Percentiles rank a stretch among this genome's conserved stretches.
phyloP scores from a whole-genome alignment of 1,140 invertebrate genomes.

The Drosophila guanche region DNA sequence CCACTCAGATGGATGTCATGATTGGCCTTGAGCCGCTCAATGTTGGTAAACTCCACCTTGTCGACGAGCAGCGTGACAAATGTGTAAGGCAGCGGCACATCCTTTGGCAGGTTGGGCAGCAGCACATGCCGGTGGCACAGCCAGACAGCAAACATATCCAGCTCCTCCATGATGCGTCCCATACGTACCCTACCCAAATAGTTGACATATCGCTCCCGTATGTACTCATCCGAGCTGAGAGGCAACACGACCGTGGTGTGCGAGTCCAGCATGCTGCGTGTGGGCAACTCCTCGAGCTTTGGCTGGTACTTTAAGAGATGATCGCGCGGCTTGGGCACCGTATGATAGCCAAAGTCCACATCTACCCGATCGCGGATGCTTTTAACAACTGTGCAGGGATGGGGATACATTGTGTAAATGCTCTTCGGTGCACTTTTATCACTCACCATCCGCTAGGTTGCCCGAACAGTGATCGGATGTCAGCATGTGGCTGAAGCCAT shows the following conservation, averaged over 20 bases:
- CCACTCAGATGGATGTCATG: conserved; percentile 89
- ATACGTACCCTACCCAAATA: conserved; percentile 87
- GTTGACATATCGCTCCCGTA: conserved; percentile 89
- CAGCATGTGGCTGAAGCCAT: conserved; percentile 2
- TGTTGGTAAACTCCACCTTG: conserved; percentile 86
- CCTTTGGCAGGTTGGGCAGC: conserved; percentile 85
- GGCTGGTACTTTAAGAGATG: conserved; percentile 72
- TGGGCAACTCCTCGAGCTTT: conserved; percentile 81
- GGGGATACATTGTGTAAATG: not conserved
- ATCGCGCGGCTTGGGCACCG: conserved; percentile 64
- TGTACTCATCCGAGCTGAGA: conserved; percentile 85
- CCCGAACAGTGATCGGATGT: conserved; percentile 42
- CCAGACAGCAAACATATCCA: conserved; percentile 90
- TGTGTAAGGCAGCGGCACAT: conserved; percentile 86
- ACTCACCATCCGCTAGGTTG: conserved; percentile 40
- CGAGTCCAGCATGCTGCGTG: conserved; percentile 87
- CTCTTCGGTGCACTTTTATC: too few species aligned
- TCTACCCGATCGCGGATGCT: conserved; percentile 57
- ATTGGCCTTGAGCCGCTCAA: conserved; percentile 84
- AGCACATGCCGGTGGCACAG: conserved; percentile 88
- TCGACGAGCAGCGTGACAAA: conserved; percentile 91
- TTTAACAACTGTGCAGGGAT: conserved; percentile 31
- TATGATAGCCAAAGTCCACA: conserved; percentile 63
- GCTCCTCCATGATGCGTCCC: conserved; percentile 90
- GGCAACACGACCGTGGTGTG: conserved; percentile 88